phyloP scores from a whole-genome alignment of 1,140 invertebrate species.

The Homarus americanus region DNA sequence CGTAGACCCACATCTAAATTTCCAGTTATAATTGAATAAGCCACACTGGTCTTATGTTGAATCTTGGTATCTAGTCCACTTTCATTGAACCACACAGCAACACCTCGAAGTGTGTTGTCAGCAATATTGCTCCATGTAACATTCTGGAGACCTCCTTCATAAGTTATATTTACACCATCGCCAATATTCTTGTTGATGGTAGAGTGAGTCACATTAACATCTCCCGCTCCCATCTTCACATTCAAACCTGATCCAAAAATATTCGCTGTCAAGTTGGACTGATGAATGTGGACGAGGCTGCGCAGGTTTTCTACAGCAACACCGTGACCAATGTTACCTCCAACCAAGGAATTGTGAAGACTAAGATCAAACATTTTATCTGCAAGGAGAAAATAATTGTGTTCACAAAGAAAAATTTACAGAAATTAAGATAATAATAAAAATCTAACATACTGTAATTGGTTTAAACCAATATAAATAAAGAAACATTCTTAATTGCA shows the following conservation, averaged over 20 bases:
- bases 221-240: constrained; percentile 90
- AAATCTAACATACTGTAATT: too few species aligned
- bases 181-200: constrained; percentile 93
- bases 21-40: constrained; percentile 90
- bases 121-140: constrained; percentile 88
- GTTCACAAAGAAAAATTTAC: too few species aligned
- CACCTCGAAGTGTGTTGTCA: constrained; percentile 88
- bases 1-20: constrained; percentile 92
- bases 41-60: constrained; percentile 90
- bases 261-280: constrained; percentile 90
- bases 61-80: constrained; percentile 82
- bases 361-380: constrained; percentile 92
- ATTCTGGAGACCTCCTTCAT: constrained; percentile 93
- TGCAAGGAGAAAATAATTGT: constrained; percentile 76
- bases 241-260: constrained; percentile 93
- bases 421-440: too few species aligned
- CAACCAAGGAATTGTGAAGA: constrained; percentile 89
- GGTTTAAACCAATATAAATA: too few species aligned
- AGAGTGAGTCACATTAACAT: constrained; percentile 94
- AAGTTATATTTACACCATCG: constrained; percentile 84
- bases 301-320: constrained; percentile 90
- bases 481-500: too few species aligned
- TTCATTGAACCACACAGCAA: constrained; percentile 93
- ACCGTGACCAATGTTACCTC: constrained; percentile 95
- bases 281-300: constrained; percentile 88